These are phyloP conservation scores for Anguilla rostrata DNA, from an alignment of 2,113 vertebrate genomes.

Conservation along the genomic window DNA sequence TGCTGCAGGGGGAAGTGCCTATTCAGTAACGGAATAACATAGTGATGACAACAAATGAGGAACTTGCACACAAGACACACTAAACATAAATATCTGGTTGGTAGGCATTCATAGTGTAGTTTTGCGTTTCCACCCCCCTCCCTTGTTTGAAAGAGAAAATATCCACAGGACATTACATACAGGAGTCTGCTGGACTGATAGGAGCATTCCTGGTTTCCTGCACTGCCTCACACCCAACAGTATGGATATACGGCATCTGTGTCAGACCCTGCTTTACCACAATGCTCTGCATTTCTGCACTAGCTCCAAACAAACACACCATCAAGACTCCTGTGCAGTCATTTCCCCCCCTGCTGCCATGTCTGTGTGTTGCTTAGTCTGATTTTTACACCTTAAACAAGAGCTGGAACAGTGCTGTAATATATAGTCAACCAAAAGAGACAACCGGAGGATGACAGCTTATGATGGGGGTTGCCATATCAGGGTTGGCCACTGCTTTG, in stretches of 20 bases:
- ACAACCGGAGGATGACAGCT: slow-evolving; percentile 28
- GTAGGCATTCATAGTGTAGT: slow-evolving; percentile 29
- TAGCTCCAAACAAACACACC: background rate
- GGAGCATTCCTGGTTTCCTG: background rate
- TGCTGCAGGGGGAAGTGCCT: background rate
- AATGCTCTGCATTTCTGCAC: background rate
- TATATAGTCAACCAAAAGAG: background rate
- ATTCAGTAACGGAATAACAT: background rate
- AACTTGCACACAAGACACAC: background rate
- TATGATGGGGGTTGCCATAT: slow-evolving; percentile 19
- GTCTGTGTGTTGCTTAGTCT: background rate
- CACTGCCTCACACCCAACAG: background rate
- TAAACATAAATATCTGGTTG: slow-evolving; percentile 5
- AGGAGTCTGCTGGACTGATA: background rate
- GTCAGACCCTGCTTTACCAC: background rate
- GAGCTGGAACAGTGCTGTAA: slow-evolving; percentile 1
- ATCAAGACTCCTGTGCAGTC: background rate
- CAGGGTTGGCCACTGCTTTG: slow-evolving; percentile 33
- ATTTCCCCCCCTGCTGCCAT: background rate
- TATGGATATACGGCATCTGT: background rate
- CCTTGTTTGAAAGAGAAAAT: background rate
- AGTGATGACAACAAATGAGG: background rate
- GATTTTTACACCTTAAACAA: background rate
- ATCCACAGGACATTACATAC: slow-evolving; percentile 2
- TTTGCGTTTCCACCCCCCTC: background rate